These are phyloP conservation scores for Lepus europaeus DNA, from an alignment of 2,113 vertebrate species.

Conservation along the genomic window DNA sequence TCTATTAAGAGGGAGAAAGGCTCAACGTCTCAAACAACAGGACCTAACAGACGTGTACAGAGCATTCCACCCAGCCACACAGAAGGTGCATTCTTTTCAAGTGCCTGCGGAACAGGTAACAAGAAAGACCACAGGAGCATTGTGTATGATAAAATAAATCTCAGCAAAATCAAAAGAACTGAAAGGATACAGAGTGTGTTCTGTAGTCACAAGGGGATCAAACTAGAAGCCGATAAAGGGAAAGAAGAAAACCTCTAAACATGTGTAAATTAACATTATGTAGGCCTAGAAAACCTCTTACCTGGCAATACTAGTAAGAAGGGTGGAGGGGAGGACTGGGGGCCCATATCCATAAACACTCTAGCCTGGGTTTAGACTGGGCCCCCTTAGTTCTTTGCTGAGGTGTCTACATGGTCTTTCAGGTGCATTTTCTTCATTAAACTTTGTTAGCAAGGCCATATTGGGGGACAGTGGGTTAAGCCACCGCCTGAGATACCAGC, in stretches of 20 bases:
- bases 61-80: background rate
- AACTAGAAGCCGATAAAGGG: slow-evolving; percentile 12
- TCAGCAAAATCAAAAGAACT: background rate
- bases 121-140: background rate
- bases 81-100: background rate
- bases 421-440: too few relatives aligned
- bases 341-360: too few relatives aligned
- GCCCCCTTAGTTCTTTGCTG: too few relatives aligned
- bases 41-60: background rate
- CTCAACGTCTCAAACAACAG: background rate
- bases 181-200: background rate
- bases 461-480: too few relatives aligned
- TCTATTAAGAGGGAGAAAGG: background rate
- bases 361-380: too few relatives aligned
- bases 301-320: too few relatives aligned
- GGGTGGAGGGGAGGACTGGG: too few relatives aligned
- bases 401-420: too few relatives aligned
- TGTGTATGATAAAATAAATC: background rate
- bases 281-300: background rate
- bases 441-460: too few relatives aligned
- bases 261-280: background rate
- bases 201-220: background rate
- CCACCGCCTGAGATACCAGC: too few relatives aligned
- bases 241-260: background rate
- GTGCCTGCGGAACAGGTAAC: background rate